phyloP scores from a whole-genome alignment of 2,113 vertebrate species.

The Corythoichthys haematopterus region DNA sequence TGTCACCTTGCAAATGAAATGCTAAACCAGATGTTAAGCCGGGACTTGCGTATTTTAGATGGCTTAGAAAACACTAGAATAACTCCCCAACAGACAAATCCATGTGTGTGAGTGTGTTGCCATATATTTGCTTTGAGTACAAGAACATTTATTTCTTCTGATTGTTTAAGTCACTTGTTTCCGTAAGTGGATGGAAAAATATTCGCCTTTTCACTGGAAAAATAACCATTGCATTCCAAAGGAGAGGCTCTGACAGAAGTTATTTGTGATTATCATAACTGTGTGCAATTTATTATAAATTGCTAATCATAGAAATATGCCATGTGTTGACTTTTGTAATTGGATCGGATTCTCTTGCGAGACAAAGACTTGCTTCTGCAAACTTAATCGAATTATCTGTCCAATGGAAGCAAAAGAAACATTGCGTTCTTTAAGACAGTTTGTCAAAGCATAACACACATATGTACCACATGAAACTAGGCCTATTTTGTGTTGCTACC shows the following conservation, averaged over 20 bases:
- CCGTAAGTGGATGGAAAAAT: conserved; percentile 48
- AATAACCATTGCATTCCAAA: conserved; percentile 53
- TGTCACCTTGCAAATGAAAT: conserved; percentile 47
- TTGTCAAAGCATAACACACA: too few species aligned
- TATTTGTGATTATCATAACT: conserved; percentile 51
- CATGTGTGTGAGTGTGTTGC: neutral
- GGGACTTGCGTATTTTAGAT: neutral
- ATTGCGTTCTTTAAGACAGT: neutral
- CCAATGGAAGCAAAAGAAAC: neutral
- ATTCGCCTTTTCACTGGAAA: conserved; percentile 27
- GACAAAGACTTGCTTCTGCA: conserved; percentile 13
- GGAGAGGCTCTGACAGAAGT: conserved; percentile 11
- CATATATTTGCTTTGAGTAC: conserved; percentile 38
- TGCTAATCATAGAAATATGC: conserved; percentile 37
- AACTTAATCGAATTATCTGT: conserved; percentile 3
- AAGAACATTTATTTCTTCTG: conserved; percentile 41
- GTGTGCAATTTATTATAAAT: conserved; percentile 44
- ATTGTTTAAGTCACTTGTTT: conserved; percentile 55
- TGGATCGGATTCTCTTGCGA: conserved; percentile 12
- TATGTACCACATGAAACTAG: too few species aligned
- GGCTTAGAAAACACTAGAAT: conserved; percentile 4
- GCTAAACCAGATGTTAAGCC: conserved; percentile 62
- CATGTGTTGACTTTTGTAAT: conserved; percentile 45
- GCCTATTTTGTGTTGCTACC: too few species aligned
- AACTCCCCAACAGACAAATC: conserved; percentile 22